phyloP scores from a whole-genome alignment of 53 echinoderm and acorn worm genomes.

The Apostichopus leukothele region DNA sequence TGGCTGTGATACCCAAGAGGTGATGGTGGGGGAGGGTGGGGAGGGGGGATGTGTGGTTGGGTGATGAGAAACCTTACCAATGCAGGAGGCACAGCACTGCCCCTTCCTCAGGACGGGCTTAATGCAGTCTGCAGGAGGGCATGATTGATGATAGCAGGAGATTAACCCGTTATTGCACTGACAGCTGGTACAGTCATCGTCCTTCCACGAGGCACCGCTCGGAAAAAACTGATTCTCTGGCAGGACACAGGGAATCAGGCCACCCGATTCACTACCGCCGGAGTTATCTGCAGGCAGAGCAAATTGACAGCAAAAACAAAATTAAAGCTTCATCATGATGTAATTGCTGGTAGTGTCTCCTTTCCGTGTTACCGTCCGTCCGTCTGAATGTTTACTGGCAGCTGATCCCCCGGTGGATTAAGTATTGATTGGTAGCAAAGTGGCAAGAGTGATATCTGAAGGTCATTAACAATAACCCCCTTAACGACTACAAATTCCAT shows the following conservation, averaged over 20 bases:
- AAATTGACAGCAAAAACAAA: not conserved
- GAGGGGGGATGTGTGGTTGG: too few species aligned
- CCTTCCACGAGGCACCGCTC: slow-evolving; percentile 88
- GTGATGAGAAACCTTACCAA: slow-evolving; percentile 62
- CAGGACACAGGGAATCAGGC: slow-evolving; percentile 53
- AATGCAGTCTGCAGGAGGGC: slow-evolving; percentile 74
- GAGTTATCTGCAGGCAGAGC: slow-evolving; percentile 40
- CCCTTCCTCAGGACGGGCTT: slow-evolving; percentile 95
- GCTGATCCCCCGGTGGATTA: not conserved
- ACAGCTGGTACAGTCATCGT: slow-evolving; percentile 98
- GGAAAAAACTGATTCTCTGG: slow-evolving; percentile 67
- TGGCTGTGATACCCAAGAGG: too few species aligned
- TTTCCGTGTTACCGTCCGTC: not conserved
- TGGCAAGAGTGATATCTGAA: not conserved
- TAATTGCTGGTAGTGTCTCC: slow-evolving; percentile 1
- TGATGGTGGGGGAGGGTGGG: too few species aligned
- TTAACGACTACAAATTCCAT: too few species aligned
- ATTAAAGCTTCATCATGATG: not conserved
- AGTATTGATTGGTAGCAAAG: not conserved
- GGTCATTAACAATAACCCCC: too few species aligned
- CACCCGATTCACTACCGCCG: not conserved
- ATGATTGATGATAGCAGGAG: slow-evolving; percentile 83
- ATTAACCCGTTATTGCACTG: slow-evolving; percentile 75
- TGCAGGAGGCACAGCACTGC: slow-evolving; percentile 96
- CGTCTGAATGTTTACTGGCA: not conserved